Conservation (phyloP, 2,113 vertebrate genomes). For the Nibea coibor region DNA sequence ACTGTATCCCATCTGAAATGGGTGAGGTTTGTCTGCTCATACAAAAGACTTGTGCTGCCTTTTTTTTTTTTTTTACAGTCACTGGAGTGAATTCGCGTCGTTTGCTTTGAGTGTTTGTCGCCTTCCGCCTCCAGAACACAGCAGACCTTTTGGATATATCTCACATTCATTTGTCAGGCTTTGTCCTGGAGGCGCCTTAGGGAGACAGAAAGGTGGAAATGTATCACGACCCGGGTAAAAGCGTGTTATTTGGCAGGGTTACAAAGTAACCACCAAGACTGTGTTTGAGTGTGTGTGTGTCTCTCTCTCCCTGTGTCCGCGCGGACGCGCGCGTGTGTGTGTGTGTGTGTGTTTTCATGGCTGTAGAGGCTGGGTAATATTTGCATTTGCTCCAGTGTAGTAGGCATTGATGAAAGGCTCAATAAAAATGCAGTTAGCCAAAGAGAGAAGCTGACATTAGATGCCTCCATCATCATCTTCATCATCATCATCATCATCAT, state of each 20-base stretch:
- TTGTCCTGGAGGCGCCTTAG: conserved; percentile 33
- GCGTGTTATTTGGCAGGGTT: conserved; percentile 54
- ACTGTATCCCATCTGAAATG: conserved; percentile 57
- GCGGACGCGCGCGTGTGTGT: too few species aligned
- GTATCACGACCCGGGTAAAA: conserved; percentile 25
- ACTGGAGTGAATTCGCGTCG: conserved; percentile 26
- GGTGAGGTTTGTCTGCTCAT: conserved; percentile 72
- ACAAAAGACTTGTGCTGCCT: conserved; percentile 69
- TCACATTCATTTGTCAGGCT: neutral
- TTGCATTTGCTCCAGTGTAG: conserved; percentile 42
- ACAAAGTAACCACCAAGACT: conserved; percentile 54
- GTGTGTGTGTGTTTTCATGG: conserved; percentile 26
- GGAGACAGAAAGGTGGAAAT: conserved; percentile 41
- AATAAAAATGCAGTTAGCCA: neutral
- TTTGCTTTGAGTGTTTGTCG: conserved; percentile 24
- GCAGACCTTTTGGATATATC: neutral
- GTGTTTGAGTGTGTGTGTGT: neutral
- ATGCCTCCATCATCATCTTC: neutral
- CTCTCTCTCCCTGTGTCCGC: too few species aligned
- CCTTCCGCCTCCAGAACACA: conserved; percentile 4
- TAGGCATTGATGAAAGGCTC: conserved; percentile 4
- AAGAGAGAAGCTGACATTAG: neutral
- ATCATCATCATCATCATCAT: too few species aligned
- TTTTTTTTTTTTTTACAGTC: neutral
- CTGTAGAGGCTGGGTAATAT: conserved; percentile 24